These are phyloP conservation scores for Periplaneta americana DNA, from an alignment of 1,140 invertebrate species.

Conservation along the genomic window DNA sequence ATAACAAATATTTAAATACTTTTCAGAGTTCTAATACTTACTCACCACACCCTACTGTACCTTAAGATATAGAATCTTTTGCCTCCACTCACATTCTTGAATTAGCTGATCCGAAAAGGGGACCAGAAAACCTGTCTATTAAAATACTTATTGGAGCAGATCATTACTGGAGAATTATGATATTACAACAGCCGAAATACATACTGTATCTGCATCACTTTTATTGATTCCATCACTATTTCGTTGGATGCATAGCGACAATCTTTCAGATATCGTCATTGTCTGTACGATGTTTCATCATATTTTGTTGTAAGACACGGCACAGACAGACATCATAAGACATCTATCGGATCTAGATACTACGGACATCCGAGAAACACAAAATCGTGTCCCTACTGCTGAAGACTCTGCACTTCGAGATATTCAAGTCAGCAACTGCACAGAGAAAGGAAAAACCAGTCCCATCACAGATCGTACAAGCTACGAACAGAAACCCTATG, in stretches of 20 bases:
- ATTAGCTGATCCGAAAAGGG: not conserved
- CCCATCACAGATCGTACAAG: too few species aligned
- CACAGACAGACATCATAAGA: too few species aligned
- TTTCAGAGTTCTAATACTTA: not conserved
- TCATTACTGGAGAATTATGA: not conserved
- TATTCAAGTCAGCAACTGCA: too few species aligned
- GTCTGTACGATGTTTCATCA: too few species aligned
- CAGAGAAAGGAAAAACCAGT: too few species aligned
- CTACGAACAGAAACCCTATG: not conserved
- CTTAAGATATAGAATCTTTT: not conserved
- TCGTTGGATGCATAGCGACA: not conserved
- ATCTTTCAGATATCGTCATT: not conserved
- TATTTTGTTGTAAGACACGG: too few species aligned
- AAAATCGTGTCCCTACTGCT: too few species aligned
- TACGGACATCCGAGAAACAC: too few species aligned
- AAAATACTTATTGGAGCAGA: not conserved
- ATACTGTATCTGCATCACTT: not conserved
- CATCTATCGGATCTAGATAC: too few species aligned
- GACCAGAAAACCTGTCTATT: not conserved
- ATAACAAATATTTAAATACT: too few species aligned
- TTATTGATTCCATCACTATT: not conserved
- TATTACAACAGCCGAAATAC: not conserved
- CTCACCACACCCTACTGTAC: not conserved
- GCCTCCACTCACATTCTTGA: not conserved
- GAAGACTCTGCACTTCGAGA: too few species aligned